Evolutionary conservation across 2,888 invertebrate species (phyloP), one percentile per base, ranked within the genome.

Genomic region (Tenthredo mesomela): DNA sequence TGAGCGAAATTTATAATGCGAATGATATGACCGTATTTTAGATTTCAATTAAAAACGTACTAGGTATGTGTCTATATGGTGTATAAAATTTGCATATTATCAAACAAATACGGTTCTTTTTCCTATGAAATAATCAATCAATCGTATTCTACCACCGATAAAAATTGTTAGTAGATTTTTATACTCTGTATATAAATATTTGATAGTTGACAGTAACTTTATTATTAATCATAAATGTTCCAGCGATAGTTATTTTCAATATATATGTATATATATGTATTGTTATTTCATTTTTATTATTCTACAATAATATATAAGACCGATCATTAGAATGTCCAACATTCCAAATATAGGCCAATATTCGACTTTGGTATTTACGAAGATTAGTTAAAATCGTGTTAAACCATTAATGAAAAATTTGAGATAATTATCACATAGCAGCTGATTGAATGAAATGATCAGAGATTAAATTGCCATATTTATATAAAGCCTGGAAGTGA

Each of bases 81-180:
- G 50, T 50, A 50, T 50, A 50, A 50, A 50, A 50, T 50, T 50
- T 6, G n/a, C 15, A n/a, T n/a, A n/a, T 50, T 70, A 33, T 33
- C n/a, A 18, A 5, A 37, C 18, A 18, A 43, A 12, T 18, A 37
- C 70, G 37, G 70, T 37, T 7, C 29, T 70, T 25, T 33, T 67
- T 67, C 29, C 9, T 61, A 73, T 21, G 9, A 43, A 21, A 21
- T 73, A n/a, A n/a, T n/a, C n/a, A 43, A 73, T 73, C 25, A 50
- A 73, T 73, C 75, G 43, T 43, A 15, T 67, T 73, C 12, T 9
- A 77, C 15, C 29, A 47, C 75, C 29, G 29, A 77, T 10, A 58
- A 78, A 58, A 33, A 12, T 21, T 61, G 58, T 58, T 37, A 58
- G 58, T 78, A 82, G 82, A 65, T 82, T 82, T 82, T 82, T 65